A percentile compares a stretch with the other conserved stretches of the same genome.
These are phyloP conservation scores for Phoebastria nigripes DNA, from an alignment of 2,797 vertebrate species.

Conservation along the genomic window DNA sequence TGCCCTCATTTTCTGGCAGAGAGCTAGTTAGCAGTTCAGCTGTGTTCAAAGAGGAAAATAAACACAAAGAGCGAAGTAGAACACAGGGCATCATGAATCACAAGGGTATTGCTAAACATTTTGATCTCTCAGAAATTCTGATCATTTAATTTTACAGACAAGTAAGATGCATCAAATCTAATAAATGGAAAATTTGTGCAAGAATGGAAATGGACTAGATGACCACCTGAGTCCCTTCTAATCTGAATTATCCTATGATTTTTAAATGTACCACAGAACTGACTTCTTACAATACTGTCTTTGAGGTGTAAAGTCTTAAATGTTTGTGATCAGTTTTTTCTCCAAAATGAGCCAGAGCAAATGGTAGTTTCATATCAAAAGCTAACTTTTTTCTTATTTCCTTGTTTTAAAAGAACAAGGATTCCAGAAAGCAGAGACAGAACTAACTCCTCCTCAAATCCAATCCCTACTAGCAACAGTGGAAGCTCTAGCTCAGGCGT, in stretches of 20 bases:
- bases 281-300: background rate
- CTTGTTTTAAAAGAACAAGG: background rate
- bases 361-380: background rate
- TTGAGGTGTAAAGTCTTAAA: background rate
- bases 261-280: background rate
- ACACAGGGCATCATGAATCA: background rate
- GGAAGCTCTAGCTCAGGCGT: background rate
- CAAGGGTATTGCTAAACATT: background rate
- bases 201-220: background rate
- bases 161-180: background rate
- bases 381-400: background rate
- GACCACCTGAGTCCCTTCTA: background rate
- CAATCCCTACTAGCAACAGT: slow-evolving; percentile 19
- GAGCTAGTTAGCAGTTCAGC: background rate
- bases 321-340: background rate
- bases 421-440: slow-evolving; percentile 59
- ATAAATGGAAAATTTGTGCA: background rate
- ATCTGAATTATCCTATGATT: background rate
- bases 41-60: background rate
- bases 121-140: background rate
- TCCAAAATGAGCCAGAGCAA: background rate
- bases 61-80: background rate
- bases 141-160: background rate
- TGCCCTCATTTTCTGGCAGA: background rate
- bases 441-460: slow-evolving; percentile 37